Conservation (phyloP, 2,113 vertebrate species). For the Mastomys coucha region DNA sequence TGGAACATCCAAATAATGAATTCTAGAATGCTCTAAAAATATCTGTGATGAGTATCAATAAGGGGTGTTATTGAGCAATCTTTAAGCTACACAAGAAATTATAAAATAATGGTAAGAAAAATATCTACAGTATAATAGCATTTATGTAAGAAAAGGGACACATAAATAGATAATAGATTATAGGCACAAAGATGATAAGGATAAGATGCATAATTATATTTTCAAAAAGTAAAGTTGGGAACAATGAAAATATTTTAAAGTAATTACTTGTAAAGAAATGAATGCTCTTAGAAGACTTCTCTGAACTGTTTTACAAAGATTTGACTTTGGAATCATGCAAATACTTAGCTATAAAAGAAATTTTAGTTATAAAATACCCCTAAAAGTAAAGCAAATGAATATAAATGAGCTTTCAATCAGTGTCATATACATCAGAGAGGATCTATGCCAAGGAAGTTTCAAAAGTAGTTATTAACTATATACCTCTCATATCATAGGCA, state of each 20-base stretch:
- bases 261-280: background rate
- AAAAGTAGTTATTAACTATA: background rate
- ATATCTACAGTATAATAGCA: background rate
- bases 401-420: background rate
- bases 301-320: conserved; percentile 31
- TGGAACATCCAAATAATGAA: background rate
- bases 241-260: background rate
- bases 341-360: conserved; percentile 18
- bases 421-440: conserved; percentile 15
- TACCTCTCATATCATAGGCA: background rate
- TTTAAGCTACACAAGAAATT: background rate
- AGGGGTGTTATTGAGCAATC: background rate
- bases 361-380: background rate
- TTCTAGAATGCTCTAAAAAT: background rate
- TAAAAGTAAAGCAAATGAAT: background rate
- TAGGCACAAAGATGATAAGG: background rate
- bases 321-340: conserved; percentile 18
- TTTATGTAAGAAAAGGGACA: background rate
- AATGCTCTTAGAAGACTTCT: background rate
- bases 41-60: background rate
- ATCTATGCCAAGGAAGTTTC: conserved; percentile 27
- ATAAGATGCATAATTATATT: background rate
- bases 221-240: background rate
- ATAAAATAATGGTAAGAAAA: conserved; percentile 4
- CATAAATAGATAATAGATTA: background rate